Evolutionary conservation across 2,797 vertebrate species (phyloP), one percentile per base, ranked within the genome.

Genomic region (Austrolebias charrua): DNA sequence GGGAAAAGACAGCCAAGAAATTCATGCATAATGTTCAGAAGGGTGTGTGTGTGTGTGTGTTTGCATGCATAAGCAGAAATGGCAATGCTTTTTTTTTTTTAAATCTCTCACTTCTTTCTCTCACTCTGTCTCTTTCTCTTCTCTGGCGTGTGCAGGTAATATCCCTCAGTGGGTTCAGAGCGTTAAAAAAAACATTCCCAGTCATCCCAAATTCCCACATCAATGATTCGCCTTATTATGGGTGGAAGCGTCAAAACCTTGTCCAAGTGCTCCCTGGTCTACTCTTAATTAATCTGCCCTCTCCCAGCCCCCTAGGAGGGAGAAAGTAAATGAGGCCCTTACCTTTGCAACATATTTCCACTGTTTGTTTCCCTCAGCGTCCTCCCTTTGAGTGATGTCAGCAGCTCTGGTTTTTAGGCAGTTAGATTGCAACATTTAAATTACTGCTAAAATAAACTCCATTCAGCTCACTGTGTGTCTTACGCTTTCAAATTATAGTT

Each of bases 211-310:
- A 91, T 89, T 89, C 91, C 92, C 90, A 89, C 86, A 89, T 81
- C 90, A 84, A 93, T 93, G 91, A 93, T 94, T 92, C 86, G 73
- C 86, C 87, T 93, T 88, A 91, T 94, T 93, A 93, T 89, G 83
- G 86, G 74, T 80, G 80, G 82, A 82, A 90, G 80, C 38, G 64
- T 71, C 19, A 49, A 78, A 86, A 84, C 79, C 74, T 86, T 89
- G 91, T 92, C 89, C 89, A 89, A 90, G 85, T 78, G 78, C 83
- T 92, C 89, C 88, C 88, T 75, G 85, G 82, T 86, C 84, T 90
- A 59, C 82, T 86, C 85, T 87, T 92, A 90, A 91, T 91, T 90
- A 91, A 86, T 72, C 67, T 18, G 67, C 75, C 76, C 78, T 89
- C 68, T 88, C 82, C 83, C 71, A 42, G 73, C 11, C 56, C 78